Evolutionary conservation across 1,140 invertebrate genomes (phyloP).

Genomic region (Drosophila pachea): DNA sequence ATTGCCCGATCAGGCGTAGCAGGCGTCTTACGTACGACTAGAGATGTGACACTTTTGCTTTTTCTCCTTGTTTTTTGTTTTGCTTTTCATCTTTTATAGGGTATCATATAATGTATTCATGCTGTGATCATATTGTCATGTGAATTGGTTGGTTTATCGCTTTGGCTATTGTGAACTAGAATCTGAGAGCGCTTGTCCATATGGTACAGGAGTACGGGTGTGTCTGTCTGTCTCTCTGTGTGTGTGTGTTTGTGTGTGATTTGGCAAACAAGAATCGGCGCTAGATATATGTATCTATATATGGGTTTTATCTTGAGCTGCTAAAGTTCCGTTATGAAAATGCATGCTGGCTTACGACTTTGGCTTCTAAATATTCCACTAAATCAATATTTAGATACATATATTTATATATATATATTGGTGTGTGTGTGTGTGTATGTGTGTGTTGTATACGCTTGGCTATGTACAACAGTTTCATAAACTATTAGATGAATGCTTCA

Average conservation of each 20-base stretch:
- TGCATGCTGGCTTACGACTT: slow-evolving; percentile 75
- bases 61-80: background rate
- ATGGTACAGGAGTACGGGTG: slow-evolving; percentile 53
- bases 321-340: slow-evolving; percentile 55
- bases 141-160: slow-evolving; percentile 59
- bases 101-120: slow-evolving; percentile 24
- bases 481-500: slow-evolving; percentile 59
- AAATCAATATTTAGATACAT: slow-evolving; percentile 36
- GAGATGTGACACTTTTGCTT: slow-evolving; percentile 16
- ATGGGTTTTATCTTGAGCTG: slow-evolving; percentile 34
- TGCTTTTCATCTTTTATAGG: slow-evolving; percentile 7
- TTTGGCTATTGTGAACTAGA: slow-evolving; percentile 68
- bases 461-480: slow-evolving; percentile 76
- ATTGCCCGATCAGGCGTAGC: too few relatives aligned
- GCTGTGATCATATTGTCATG: slow-evolving; percentile 69
- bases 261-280: slow-evolving; percentile 62
- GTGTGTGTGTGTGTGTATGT: slow-evolving; percentile 38
- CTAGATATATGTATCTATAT: slow-evolving; percentile 35
- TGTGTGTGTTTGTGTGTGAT: slow-evolving; percentile 38
- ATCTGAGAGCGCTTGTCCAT: slow-evolving; percentile 35
- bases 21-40: slow-evolving; percentile 1
- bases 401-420: slow-evolving; percentile 36
- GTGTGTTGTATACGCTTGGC: slow-evolving; percentile 48
- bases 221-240: slow-evolving; percentile 14
- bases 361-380: slow-evolving; percentile 56